Conservation (phyloP, 2,113 vertebrate genomes). For the Leucoraja erinaceus region DNA sequence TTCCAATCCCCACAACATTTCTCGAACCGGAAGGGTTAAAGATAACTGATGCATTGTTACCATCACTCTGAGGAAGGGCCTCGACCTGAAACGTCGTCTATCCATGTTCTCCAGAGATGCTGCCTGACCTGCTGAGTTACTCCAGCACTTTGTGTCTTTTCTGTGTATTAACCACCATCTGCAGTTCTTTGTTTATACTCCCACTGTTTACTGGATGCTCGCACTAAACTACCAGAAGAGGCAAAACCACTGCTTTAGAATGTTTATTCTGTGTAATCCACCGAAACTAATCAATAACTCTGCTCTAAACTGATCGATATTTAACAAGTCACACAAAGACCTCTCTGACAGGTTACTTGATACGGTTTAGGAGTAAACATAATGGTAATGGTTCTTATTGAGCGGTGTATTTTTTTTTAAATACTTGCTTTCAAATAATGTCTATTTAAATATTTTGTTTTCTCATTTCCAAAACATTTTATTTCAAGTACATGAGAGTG, state of each 20-base stretch:
- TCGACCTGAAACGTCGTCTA: no score
- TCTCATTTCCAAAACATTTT: not conserved
- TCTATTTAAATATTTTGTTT: constrained; percentile 6
- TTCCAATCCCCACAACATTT: not conserved
- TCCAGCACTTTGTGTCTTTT: no score
- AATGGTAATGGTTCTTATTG: not conserved
- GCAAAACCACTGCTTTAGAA: not conserved
- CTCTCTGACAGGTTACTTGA: not conserved
- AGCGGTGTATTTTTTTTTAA: not conserved
- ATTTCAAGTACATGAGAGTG: not conserved
- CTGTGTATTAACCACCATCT: no score
- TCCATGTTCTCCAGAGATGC: no score
- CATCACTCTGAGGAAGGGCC: no score
- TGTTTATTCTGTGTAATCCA: constrained; percentile 6
- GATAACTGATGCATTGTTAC: no score
- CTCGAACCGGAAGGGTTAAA: not conserved
- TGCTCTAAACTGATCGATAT: constrained; percentile 1
- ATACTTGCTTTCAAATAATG: not conserved
- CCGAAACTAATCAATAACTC: constrained; percentile 20
- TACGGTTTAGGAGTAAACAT: not conserved
- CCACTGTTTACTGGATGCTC: not conserved
- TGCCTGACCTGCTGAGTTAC: no score
- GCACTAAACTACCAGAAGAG: not conserved
- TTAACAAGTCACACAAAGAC: constrained; percentile 25
- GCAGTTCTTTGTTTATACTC: no score